Percentiles rank a stretch among this genome's conserved stretches.
phyloP scores from a whole-genome alignment of 1,140 invertebrate species.

The Ephestia elutella region DNA sequence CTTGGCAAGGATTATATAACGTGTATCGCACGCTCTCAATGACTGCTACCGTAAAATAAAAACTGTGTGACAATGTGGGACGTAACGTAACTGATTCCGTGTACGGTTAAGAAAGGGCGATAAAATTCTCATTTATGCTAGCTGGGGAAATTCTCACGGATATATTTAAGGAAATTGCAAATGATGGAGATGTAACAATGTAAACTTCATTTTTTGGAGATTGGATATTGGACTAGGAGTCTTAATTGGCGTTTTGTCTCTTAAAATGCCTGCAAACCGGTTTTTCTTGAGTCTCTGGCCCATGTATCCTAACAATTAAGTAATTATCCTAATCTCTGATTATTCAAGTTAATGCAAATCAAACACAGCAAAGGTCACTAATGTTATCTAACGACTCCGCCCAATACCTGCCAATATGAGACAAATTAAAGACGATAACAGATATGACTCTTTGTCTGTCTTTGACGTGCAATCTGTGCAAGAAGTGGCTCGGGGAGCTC shows the following conservation, averaged over 20 bases:
- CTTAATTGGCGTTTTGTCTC: no score
- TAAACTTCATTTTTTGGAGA: no score
- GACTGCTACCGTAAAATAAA: not conserved
- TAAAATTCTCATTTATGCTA: not conserved
- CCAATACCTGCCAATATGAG: not conserved
- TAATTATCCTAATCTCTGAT: not conserved
- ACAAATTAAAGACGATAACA: not conserved
- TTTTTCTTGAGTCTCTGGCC: not conserved
- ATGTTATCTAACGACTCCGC: slow-evolving; percentile 39
- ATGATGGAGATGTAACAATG: not conserved
- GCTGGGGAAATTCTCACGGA: not conserved
- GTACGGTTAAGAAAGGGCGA: not conserved
- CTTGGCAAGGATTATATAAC: not conserved
- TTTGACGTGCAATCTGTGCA: not conserved
- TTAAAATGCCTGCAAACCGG: not conserved
- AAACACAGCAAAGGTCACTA: slow-evolving; percentile 41
- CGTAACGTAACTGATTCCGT: not conserved
- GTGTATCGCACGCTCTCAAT: slow-evolving; percentile 1
- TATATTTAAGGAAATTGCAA: not conserved
- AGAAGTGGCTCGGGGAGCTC: no score
- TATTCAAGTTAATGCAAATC: slow-evolving; percentile 19
- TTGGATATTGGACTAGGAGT: no score
- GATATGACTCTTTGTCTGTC: not conserved
- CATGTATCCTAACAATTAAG: not conserved
- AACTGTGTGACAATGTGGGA: slow-evolving; percentile 1